These are phyloP conservation scores for Platerodrilus igneus DNA, from an alignment of 2,888 invertebrate species.

Conservation along the genomic window DNA sequence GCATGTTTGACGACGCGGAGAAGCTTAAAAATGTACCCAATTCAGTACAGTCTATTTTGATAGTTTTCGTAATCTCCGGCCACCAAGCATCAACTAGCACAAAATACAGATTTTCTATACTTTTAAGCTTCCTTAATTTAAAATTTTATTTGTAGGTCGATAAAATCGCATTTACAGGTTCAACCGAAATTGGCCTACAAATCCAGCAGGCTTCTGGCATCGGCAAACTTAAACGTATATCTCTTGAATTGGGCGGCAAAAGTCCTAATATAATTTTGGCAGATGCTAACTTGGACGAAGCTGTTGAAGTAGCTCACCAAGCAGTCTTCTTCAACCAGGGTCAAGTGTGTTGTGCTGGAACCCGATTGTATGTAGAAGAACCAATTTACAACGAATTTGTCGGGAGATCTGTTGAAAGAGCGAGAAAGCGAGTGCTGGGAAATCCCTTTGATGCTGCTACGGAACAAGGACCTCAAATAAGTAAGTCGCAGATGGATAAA, in stretches of 20 bases:
- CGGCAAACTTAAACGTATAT: conserved; percentile 78
- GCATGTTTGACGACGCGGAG: too few relatives aligned
- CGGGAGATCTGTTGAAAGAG: conserved; percentile 67
- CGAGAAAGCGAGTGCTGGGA: conserved; percentile 75
- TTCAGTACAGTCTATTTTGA: too few relatives aligned
- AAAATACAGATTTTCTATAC: too few relatives aligned
- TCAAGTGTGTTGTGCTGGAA: conserved; percentile 83
- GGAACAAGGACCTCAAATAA: conserved; percentile 91
- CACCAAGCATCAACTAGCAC: too few relatives aligned
- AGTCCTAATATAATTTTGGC: conserved; percentile 86
- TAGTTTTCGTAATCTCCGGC: too few relatives aligned
- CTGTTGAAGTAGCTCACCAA: conserved; percentile 78
- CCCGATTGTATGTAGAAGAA: conserved; percentile 85
- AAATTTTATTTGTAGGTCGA: conserved; percentile 86
- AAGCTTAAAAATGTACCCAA: too few relatives aligned
- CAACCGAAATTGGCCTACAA: conserved; percentile 80
- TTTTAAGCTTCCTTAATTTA: conserved; percentile 41
- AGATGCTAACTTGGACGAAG: conserved; percentile 75
- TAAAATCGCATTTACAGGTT: conserved; percentile 93
- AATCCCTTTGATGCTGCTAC: conserved; percentile 78
- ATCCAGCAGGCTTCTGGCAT: conserved; percentile 73
- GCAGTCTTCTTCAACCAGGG: conserved; percentile 92
- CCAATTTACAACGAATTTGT: conserved; percentile 92
- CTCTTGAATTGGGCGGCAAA: conserved; percentile 90
- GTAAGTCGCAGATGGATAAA: conserved; percentile 75